These are phyloP conservation scores for Smutsia gigantea DNA, from an alignment of 2,797 vertebrate genomes.

Conservation along the genomic window DNA sequence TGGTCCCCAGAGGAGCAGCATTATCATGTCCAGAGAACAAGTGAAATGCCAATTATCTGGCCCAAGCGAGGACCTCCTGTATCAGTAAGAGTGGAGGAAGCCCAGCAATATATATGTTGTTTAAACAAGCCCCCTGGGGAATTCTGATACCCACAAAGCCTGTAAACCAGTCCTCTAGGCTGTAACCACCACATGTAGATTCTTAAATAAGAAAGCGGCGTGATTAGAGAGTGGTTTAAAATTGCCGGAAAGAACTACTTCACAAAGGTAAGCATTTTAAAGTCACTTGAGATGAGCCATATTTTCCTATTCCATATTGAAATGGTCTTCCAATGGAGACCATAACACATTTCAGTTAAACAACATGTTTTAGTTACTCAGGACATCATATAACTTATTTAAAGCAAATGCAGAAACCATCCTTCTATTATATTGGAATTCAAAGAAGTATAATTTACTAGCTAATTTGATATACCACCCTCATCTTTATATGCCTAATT, in stretches of 20 bases:
- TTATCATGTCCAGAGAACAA: background rate
- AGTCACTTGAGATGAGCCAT: background rate
- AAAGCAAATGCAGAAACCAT: background rate
- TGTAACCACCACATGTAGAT: background rate
- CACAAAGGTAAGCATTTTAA: background rate
- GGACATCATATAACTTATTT: background rate
- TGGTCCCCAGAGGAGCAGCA: background rate
- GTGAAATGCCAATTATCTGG: background rate
- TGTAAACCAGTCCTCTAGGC: background rate
- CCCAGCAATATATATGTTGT: too few species aligned
- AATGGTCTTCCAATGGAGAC: background rate
- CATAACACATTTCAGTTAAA: background rate
- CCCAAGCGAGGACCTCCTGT: background rate
- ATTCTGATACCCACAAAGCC: background rate
- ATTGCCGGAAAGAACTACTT: background rate
- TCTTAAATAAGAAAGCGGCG: background rate
- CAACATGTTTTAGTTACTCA: background rate
- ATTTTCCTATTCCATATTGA: background rate
- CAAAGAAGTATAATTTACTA: background rate
- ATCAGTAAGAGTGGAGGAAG: background rate
- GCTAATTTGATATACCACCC: background rate
- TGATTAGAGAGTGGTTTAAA: background rate
- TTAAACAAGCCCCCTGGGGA: background rate
- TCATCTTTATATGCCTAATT: background rate
- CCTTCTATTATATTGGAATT: background rate